A percentile compares a stretch with the other conserved stretches of the same genome.
Conservation (phyloP, 2,797 vertebrate genomes). For the Zalophus californianus region DNA sequence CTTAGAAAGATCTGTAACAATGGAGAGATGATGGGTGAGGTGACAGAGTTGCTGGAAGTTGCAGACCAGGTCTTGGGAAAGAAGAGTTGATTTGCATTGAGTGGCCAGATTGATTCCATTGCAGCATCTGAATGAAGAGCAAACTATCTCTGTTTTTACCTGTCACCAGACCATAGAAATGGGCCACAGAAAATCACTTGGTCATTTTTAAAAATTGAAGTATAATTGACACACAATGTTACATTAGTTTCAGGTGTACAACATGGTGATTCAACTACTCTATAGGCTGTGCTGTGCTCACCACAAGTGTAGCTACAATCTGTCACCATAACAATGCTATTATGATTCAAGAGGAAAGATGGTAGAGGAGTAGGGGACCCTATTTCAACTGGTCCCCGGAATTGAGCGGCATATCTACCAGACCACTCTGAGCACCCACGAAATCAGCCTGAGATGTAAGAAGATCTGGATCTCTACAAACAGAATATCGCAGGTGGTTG, state of each 20-base stretch:
- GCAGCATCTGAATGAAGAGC: not conserved
- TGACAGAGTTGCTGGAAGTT: slow-evolving; percentile 1
- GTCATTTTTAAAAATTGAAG: not conserved
- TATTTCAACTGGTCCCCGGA: too few species aligned
- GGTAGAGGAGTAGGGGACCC: too few species aligned
- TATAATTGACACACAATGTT: not conserved
- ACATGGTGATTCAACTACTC: not conserved
- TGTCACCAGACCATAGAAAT: slow-evolving; percentile 16
- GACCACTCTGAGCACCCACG: too few species aligned
- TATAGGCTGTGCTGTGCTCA: not conserved
- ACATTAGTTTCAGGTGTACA: not conserved
- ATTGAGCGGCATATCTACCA: too few species aligned
- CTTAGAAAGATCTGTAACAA: not conserved
- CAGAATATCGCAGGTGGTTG: too few species aligned
- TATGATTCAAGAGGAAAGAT: too few species aligned
- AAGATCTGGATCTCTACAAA: too few species aligned
- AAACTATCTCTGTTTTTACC: slow-evolving; percentile 30
- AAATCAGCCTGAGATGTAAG: too few species aligned
- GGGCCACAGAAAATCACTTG: not conserved
- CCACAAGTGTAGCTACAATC: not conserved
- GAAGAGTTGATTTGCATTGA: not conserved
- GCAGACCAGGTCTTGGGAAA: slow-evolving; percentile 20
- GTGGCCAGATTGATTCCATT: not conserved
- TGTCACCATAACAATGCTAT: not conserved
- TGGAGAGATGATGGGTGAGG: not conserved